These are phyloP conservation scores for Oreamnos americanus DNA, from an alignment of 2,113 vertebrate species.

Conservation along the genomic window DNA sequence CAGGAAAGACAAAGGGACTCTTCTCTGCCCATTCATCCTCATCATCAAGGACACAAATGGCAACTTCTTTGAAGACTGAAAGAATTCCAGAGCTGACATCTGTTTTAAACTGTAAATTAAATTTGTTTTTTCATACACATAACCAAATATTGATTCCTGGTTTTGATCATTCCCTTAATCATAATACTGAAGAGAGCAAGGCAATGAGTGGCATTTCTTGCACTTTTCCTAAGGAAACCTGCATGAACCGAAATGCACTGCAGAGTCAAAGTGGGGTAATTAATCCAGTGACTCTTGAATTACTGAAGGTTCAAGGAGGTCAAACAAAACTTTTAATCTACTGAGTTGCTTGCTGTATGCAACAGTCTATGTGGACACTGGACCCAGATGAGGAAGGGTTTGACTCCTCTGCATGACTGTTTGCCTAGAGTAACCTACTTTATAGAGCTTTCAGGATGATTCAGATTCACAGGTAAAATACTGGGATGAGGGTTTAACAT, in stretches of 20 bases:
- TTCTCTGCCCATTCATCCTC: background rate
- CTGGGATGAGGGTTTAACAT: background rate
- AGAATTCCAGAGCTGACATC: background rate
- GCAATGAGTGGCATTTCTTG: background rate
- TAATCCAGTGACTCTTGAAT: conserved; percentile 7
- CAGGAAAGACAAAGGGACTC: background rate
- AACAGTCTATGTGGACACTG: background rate
- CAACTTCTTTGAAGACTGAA: background rate
- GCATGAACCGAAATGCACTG: background rate
- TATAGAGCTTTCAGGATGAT: background rate
- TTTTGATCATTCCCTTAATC: background rate
- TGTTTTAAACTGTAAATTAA: conserved; percentile 25
- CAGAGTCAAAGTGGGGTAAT: background rate
- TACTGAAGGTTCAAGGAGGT: background rate
- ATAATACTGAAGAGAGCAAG: background rate
- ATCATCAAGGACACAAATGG: background rate
- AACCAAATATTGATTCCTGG: background rate
- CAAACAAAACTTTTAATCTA: conserved; percentile 18
- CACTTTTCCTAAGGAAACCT: background rate
- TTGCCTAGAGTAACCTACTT: background rate
- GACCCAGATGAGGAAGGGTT: background rate
- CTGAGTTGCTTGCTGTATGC: background rate
- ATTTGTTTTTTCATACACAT: background rate
- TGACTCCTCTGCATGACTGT: background rate
- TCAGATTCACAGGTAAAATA: background rate